A percentile compares a stretch with the other conserved stretches of the same genome.
Evolutionary conservation across 2,888 invertebrate species (phyloP).

Genomic region (Malthinus seriepunctatus): DNA sequence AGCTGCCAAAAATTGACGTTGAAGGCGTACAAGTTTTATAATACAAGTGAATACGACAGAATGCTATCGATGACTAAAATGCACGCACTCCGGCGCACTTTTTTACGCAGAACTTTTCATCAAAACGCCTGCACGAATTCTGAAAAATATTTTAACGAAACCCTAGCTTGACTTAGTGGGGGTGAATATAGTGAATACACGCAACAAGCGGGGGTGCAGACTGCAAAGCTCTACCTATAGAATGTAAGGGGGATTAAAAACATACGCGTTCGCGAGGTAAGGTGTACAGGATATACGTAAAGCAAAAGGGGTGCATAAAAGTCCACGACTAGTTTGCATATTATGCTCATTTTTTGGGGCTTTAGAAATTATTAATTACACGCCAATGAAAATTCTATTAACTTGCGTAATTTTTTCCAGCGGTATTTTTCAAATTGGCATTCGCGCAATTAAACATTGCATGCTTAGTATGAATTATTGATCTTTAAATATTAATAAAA

Average conservation of each 20-base stretch:
- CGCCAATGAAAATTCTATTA: too few relatives aligned
- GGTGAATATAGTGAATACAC: conserved; percentile 43
- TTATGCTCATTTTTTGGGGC: conserved; percentile 20
- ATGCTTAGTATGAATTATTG: too few relatives aligned
- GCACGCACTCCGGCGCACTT: conserved; percentile 37
- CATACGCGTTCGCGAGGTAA: conserved; percentile 42
- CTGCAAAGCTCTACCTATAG: conserved; percentile 31
- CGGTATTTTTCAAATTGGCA: conserved; percentile 4
- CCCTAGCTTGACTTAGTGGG: conserved; percentile 46
- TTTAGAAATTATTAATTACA: background rate
- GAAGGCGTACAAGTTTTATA: conserved; percentile 21
- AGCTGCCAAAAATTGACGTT: conserved; percentile 19
- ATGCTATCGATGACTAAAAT: conserved; percentile 32
- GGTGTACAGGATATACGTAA: conserved; percentile 41
- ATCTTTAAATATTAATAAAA: too few relatives aligned
- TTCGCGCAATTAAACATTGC: too few relatives aligned
- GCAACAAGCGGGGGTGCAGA: conserved; percentile 49
- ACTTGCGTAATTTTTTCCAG: too few relatives aligned
- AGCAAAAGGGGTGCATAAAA: conserved; percentile 36
- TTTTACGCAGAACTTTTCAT: conserved; percentile 26
- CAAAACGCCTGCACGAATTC: conserved; percentile 53
- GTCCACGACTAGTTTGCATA: conserved; percentile 31
- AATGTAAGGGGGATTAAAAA: conserved; percentile 39
- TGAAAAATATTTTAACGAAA: conserved; percentile 52
- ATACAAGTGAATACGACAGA: conserved; percentile 25